Evolutionary conservation across 2,797 vertebrate genomes (phyloP).

Genomic region (Phataginus tricuspis): DNA sequence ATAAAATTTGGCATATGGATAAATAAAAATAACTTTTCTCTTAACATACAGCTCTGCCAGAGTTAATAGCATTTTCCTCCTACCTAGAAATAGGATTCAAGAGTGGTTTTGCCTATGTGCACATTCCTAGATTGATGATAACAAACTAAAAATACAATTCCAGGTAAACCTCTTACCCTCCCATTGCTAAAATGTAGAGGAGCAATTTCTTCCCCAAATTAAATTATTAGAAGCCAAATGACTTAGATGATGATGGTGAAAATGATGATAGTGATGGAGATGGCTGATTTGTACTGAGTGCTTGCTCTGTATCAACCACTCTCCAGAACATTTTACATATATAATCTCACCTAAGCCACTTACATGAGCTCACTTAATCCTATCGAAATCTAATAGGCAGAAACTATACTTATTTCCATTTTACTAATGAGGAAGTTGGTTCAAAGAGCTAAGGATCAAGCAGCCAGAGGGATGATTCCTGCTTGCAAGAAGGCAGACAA

Average conservation of each 20-base stretch:
- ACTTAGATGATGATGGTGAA: neutral
- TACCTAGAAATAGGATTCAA: neutral
- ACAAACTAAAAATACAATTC: neutral
- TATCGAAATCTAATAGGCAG: neutral
- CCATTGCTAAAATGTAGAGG: neutral
- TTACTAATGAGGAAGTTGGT: neutral
- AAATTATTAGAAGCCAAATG: neutral
- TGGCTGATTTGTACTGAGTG: neutral
- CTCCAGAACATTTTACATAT: neutral
- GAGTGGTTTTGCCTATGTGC: neutral
- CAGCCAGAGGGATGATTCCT: neutral
- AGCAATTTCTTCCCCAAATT: neutral
- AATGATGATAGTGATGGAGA: neutral
- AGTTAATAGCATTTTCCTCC: neutral
- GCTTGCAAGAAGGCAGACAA: neutral
- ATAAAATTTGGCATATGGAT: neutral
- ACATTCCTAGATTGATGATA: neutral
- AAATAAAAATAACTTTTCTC: neutral
- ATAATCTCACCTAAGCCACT: neutral
- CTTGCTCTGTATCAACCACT: neutral
- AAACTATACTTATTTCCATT: constrained; percentile 34
- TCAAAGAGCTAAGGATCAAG: constrained; percentile 6
- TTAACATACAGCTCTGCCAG: neutral
- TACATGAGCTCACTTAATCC: neutral
- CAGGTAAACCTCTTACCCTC: neutral